phyloP scores from a whole-genome alignment of 2,113 vertebrate species.

The Zootoca vivipara region DNA sequence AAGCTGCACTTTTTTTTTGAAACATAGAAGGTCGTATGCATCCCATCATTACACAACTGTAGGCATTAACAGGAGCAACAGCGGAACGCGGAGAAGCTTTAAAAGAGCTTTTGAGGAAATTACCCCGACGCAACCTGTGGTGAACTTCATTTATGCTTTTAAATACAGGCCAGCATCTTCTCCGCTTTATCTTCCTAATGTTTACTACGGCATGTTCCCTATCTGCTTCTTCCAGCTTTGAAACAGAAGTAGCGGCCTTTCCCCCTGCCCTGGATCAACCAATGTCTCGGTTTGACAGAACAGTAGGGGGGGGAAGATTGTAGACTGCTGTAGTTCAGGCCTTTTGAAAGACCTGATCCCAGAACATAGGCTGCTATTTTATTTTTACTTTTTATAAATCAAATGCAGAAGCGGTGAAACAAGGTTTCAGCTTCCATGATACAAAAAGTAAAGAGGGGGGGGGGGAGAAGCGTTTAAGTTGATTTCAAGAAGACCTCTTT shows the following conservation, averaged over 20 bases:
- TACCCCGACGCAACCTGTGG: neutral
- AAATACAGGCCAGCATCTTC: conserved; percentile 36
- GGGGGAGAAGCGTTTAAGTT: neutral
- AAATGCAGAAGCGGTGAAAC: conserved; percentile 12
- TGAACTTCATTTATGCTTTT: conserved; percentile 31
- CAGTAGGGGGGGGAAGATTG: conserved; percentile 42
- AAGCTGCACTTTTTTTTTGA: neutral
- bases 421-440: neutral
- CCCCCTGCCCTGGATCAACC: conserved; percentile 27
- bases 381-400: neutral
- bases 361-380: neutral
- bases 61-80: neutral
- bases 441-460: neutral
- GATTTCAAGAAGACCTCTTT: conserved; percentile 40
- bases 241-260: conserved; percentile 26
- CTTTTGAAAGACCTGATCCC: conserved; percentile 30
- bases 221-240: conserved; percentile 49
- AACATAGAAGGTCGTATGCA: neutral
- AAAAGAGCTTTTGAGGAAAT: conserved; percentile 10
- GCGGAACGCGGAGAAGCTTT: neutral
- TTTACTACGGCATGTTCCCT: conserved; percentile 31
- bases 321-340: conserved; percentile 26
- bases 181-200: conserved; percentile 19
- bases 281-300: conserved; percentile 9
- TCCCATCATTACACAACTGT: neutral